Conservation (phyloP, 2,888 invertebrate species). For the Periphyllus acericola region DNA sequence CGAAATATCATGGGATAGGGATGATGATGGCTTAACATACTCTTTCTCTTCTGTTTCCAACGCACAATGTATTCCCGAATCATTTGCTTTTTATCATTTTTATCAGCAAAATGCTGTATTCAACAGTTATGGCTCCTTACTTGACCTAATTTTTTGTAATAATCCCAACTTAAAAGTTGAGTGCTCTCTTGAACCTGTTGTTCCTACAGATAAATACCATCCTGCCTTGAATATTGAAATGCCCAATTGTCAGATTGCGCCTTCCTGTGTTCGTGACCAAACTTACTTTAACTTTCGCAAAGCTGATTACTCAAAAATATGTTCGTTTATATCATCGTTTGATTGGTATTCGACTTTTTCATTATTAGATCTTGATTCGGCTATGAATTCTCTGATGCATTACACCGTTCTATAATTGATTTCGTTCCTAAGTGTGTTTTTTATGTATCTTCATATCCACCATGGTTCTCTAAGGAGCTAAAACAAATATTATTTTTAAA, state of each 20-base stretch:
- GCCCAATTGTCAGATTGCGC: no score
- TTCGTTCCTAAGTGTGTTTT: constrained; percentile 10
- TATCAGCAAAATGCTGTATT: no score
- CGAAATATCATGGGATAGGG: not conserved
- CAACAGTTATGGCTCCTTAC: no score
- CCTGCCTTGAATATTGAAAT: no score
- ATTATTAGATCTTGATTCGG: not conserved
- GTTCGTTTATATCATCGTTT: not conserved
- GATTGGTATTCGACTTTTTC: constrained; percentile 20
- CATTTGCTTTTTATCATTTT: no score
- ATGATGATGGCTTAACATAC: no score
- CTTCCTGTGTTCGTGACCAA: not conserved
- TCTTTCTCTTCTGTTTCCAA: no score
- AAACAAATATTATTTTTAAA: not conserved
- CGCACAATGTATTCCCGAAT: no score
- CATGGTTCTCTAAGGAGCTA: not conserved
- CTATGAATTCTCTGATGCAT: constrained; percentile 2
- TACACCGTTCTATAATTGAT: constrained; percentile 8
- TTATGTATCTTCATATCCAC: not conserved
- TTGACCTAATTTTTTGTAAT: no score
- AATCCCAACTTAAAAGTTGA: no score
- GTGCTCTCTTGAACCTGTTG: no score
- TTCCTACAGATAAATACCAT: no score
- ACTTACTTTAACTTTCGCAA: constrained; percentile 1
- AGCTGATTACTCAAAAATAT: constrained; percentile 11